Conservation (phyloP, 2,888 invertebrate species). For the Eristalis tenax region DNA sequence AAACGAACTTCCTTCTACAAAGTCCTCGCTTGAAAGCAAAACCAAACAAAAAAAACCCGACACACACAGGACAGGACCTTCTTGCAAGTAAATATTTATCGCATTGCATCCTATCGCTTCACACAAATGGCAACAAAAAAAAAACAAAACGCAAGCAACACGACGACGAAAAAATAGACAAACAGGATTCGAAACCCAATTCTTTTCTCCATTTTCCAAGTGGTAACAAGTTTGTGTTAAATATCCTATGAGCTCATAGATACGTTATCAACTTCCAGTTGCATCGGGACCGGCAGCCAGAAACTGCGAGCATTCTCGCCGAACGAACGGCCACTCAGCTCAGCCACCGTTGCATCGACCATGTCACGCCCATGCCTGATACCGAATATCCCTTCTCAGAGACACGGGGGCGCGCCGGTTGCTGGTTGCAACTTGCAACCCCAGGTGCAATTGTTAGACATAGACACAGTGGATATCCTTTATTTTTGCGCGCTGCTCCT, state of each 20-base stretch:
- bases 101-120: constrained; percentile 41
- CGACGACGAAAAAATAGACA: background rate
- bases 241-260: constrained; percentile 66
- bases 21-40: background rate
- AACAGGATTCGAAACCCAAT: constrained; percentile 37
- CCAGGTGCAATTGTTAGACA: constrained; percentile 56
- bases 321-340: background rate
- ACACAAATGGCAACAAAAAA: constrained; percentile 16
- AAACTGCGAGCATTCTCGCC: too few species aligned
- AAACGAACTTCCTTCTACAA: constrained; percentile 41
- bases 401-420: background rate
- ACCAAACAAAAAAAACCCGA: background rate
- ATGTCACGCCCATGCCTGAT: constrained; percentile 51
- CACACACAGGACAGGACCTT: constrained; percentile 1
- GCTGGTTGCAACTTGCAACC: background rate
- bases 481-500: background rate
- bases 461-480: background rate
- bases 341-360: background rate
- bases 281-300: background rate
- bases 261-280: constrained; percentile 58
- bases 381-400: background rate
- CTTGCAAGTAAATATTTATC: constrained; percentile 63
- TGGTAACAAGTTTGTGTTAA: constrained; percentile 68
- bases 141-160: background rate
- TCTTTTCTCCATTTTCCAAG: constrained; percentile 51